A percentile compares a stretch with the other conserved stretches of the same genome.
Evolutionary conservation across 2,888 invertebrate genomes (phyloP).

Genomic region (Brachypalpus laphriformis): DNA sequence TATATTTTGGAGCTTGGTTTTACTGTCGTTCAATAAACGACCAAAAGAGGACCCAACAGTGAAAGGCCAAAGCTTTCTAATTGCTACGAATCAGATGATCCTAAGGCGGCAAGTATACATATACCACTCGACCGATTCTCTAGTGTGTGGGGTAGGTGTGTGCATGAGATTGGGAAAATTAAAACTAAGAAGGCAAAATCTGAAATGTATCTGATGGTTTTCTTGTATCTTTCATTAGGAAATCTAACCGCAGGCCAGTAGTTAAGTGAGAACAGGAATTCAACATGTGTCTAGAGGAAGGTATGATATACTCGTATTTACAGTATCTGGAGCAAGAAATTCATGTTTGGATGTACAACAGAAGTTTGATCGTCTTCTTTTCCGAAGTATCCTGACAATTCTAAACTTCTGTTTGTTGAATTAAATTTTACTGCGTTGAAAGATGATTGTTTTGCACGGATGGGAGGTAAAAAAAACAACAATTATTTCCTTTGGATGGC

Average conservation of each 20-base stretch:
- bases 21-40: constrained; percentile 34
- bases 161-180: constrained; percentile 32
- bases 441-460: too few species aligned
- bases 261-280: constrained; percentile 18
- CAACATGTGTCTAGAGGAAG: constrained; percentile 7
- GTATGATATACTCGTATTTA: background rate
- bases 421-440: too few species aligned
- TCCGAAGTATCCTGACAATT: too few species aligned
- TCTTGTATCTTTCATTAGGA: constrained; percentile 21
- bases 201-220: constrained; percentile 27
- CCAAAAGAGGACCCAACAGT: constrained; percentile 11
- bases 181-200: constrained; percentile 28
- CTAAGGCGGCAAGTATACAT: background rate
- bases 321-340: background rate
- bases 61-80: constrained; percentile 49
- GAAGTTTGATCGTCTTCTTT: too few species aligned
- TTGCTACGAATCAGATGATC: constrained; percentile 51
- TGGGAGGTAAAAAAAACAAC: too few species aligned
- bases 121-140: too few species aligned
- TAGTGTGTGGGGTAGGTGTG: background rate
- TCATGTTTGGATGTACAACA: too few species aligned
- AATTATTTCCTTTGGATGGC: too few species aligned
- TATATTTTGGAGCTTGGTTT: constrained; percentile 42
- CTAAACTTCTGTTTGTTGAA: too few species aligned
- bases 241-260: constrained; percentile 23